Base-by-base conservation (phyloP, 2,113 vertebrate species). In the Chionodraco myersi region DNA sequence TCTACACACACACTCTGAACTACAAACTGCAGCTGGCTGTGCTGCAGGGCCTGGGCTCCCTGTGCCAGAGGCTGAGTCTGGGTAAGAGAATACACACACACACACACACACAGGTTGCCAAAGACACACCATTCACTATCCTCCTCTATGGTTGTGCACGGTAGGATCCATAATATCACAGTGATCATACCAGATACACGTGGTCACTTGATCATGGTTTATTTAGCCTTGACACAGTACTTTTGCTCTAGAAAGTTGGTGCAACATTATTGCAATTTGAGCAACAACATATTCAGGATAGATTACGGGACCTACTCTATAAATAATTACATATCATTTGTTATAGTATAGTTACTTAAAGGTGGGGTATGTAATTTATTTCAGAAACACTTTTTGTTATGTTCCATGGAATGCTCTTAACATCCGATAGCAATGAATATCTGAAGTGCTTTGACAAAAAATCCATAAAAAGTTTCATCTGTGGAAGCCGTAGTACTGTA, bases 11-110 rank as follows among this genome's bases (percentile, higher is more conserved):
- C 92, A 97, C 94, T 0, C 86, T 98, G 64, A 96, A 96, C 87
- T 99, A 96, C 95, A 99, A 98, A 90, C 77, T 99, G 72, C 98
- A 99, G 91, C 92, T 97, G 80, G 95, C 96, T 0, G 95, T 98
- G 30, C 83, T 99, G 82, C 94, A 97, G 89, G 97, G 98, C 1
- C 94, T 99, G 75, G 97, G 97, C 1, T 89, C 95, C 0, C 95
- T 99, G 45, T 97, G 96, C 1, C 86, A 96, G 80, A 92, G 84
- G 16, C 85, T 99, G 80, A 95, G 96, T 79, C 91, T 99, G 63
- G 96, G 98, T 99, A 91, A 93, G 97, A 48, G 5, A 48, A 26
- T 0, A 60, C 21, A 63, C 21, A 21, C 21, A 21, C 21, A 21
- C 21, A 21, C 3, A 56, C 10, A 36, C 60, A 63, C 56, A 77